phyloP scores from a whole-genome alignment of 1,140 invertebrate species.

The Lepidurus arcticus region DNA sequence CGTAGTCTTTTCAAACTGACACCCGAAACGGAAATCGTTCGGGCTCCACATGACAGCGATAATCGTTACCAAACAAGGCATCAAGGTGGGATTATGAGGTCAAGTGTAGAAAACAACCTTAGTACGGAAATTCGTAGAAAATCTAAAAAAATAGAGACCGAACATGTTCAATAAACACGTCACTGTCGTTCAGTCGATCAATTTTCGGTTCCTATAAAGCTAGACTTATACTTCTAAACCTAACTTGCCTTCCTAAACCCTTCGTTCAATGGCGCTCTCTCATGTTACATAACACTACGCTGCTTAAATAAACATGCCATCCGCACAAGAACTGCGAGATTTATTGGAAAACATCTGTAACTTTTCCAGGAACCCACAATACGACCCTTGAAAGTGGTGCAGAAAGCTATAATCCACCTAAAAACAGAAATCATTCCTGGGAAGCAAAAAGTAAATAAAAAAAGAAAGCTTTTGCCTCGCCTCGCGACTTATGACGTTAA shows the following conservation, averaged over 20 bases:
- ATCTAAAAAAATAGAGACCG: neutral
- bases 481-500: neutral
- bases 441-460: neutral
- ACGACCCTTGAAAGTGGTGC: too few relatives aligned
- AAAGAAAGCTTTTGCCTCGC: neutral
- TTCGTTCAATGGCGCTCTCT: too few relatives aligned
- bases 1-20: neutral
- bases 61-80: neutral
- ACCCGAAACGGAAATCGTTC: neutral
- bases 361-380: too few relatives aligned
- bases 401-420: neutral
- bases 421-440: neutral
- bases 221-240: neutral
- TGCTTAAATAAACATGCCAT: too few relatives aligned
- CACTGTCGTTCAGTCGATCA: neutral
- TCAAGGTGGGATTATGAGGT: conserved; percentile 3
- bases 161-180: neutral
- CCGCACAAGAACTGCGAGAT: too few relatives aligned
- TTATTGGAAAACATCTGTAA: too few relatives aligned
- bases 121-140: neutral
- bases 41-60: neutral
- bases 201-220: neutral
- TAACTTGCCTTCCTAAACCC: neutral
- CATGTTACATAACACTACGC: too few relatives aligned
- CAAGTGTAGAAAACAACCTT: neutral